These are phyloP conservation scores for Thereva nobilitata DNA, from an alignment of 2,888 invertebrate species.

Conservation along the genomic window DNA sequence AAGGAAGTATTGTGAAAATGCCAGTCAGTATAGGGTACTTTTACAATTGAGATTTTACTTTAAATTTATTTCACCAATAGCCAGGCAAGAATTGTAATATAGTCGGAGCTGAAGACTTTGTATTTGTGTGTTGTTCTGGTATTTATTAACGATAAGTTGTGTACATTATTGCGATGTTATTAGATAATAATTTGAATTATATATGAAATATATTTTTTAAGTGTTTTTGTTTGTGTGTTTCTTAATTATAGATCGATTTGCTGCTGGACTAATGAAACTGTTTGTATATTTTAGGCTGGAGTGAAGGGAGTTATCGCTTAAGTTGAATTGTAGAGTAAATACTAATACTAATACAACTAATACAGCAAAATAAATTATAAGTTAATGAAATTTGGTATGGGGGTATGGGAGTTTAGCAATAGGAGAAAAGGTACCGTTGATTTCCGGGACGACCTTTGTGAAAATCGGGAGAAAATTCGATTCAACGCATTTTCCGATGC, in stretches of 20 bases:
- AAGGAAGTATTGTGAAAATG: background rate
- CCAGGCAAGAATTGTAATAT: conserved; percentile 18
- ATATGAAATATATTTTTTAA: conserved; percentile 34
- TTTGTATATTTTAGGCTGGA: background rate
- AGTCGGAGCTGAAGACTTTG: conserved; percentile 28
- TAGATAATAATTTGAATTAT: conserved; percentile 30
- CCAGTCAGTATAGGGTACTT: conserved; percentile 6
- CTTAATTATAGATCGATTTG: background rate
- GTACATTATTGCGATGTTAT: conserved; percentile 28
- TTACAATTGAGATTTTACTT: conserved; percentile 18
- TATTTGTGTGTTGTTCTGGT: conserved; percentile 29
- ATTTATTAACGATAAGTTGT: conserved; percentile 21
- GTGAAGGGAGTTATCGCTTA: too few species aligned
- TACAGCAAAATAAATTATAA: too few species aligned
- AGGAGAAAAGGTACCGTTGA: too few species aligned
- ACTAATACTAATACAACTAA: too few species aligned
- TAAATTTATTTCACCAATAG: conserved; percentile 16
- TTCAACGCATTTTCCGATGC: too few species aligned
- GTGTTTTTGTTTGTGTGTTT: conserved; percentile 7
- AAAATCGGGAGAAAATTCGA: too few species aligned
- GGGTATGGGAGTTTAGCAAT: too few species aligned
- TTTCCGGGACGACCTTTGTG: too few species aligned
- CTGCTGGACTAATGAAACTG: background rate
- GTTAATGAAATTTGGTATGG: too few species aligned
- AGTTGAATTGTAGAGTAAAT: too few species aligned